phyloP scores from a whole-genome alignment of 2,113 vertebrate genomes.

The Phalacrocorax carbo region DNA sequence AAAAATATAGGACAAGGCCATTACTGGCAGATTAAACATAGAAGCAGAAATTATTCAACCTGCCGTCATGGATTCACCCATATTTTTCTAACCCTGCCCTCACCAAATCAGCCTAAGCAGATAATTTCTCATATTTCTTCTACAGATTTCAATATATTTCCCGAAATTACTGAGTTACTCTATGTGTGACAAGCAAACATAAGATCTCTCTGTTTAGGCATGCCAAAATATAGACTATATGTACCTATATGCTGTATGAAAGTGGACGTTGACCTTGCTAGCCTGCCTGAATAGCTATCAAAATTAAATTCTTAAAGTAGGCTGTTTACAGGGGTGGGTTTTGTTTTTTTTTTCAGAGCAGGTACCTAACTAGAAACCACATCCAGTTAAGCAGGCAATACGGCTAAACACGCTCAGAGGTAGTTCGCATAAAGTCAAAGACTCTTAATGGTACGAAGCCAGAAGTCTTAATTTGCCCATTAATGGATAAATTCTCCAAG shows the following conservation, averaged over 20 bases:
- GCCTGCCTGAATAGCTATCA: neutral
- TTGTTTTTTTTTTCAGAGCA: neutral
- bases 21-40: neutral
- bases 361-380: neutral
- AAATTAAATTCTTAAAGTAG: neutral
- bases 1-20: neutral
- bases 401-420: neutral
- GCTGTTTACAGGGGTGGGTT: too few relatives aligned
- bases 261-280: neutral
- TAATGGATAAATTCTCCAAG: neutral
- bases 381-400: neutral
- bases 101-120: neutral
- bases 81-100: neutral
- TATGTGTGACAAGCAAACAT: rapidly evolving
- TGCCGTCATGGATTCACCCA: neutral
- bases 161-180: neutral
- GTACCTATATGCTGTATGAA: too few relatives aligned
- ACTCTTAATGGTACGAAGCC: neutral
- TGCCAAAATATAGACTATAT: neutral
- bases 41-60: neutral
- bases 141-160: too few relatives aligned
- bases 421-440: neutral
- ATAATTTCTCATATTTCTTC: neutral
- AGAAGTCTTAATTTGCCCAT: neutral
- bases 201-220: neutral